Evolutionary conservation across 2,888 invertebrate genomes (phyloP).

Genomic region (Plutella xylostella): DNA sequence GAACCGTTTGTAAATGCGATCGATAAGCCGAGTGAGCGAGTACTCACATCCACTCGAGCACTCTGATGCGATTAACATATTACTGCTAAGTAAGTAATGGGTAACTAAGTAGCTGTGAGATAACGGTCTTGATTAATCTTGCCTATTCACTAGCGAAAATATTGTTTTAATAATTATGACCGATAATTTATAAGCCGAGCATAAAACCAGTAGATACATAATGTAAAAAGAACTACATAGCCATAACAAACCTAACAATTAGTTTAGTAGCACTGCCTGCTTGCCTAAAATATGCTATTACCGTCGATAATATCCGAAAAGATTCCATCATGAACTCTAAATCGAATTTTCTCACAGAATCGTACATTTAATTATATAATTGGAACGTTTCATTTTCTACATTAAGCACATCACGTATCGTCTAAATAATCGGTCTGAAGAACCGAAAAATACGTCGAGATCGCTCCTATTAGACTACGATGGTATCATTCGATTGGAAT

Average conservation of each 20-base stretch:
- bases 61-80: not conserved
- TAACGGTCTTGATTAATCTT: too few relatives aligned
- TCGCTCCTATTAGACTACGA: slow-evolving; percentile 60
- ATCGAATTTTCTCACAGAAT: slow-evolving; percentile 62
- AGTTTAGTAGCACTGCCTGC: not conserved
- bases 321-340: slow-evolving; percentile 49
- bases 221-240: too few relatives aligned
- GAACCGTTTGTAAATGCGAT: slow-evolving; percentile 20
- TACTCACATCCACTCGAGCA: not conserved
- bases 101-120: too few relatives aligned
- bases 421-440: slow-evolving; percentile 56
- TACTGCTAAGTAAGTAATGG: too few relatives aligned
- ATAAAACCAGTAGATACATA: not conserved
- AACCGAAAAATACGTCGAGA: slow-evolving; percentile 58
- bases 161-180: too few relatives aligned
- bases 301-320: slow-evolving; percentile 14
- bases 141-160: too few relatives aligned
- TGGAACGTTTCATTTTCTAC: slow-evolving; percentile 59
- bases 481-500: slow-evolving; percentile 56
- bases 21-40: not conserved
- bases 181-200: too few relatives aligned
- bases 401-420: slow-evolving; percentile 64
- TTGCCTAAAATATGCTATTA: slow-evolving; percentile 2
- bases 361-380: slow-evolving; percentile 63
- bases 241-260: not conserved